Evolutionary conservation across 35 echinoderm and acorn worm genomes (phyloP).

Genomic region (Apostichopus japonicus): DNA sequence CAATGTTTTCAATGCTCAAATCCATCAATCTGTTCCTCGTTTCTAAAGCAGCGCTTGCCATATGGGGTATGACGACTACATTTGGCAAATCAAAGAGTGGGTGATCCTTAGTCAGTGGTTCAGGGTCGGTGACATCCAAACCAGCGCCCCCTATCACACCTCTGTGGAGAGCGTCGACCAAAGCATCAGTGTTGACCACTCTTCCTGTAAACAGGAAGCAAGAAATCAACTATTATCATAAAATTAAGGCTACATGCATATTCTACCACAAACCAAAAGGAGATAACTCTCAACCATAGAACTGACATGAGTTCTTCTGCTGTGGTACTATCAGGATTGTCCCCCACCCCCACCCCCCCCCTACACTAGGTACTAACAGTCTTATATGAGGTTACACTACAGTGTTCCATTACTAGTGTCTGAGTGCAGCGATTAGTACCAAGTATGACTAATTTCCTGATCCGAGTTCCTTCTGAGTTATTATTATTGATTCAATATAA

Average conservation of each 20-base stretch:
- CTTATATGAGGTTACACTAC: background rate
- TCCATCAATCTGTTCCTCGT: slow-evolving; percentile 49
- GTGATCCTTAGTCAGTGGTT: slow-evolving; percentile 71
- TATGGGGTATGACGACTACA: slow-evolving; percentile 64
- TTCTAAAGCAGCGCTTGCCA: background rate
- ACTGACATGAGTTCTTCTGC: too few relatives aligned
- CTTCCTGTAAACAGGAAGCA: slow-evolving; percentile 51
- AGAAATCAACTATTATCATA: slow-evolving; percentile 8
- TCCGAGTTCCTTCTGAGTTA: too few relatives aligned
- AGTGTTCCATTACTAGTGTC: background rate
- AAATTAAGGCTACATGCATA: background rate
- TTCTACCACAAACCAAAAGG: background rate
- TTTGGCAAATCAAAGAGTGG: slow-evolving; percentile 70
- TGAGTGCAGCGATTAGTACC: too few relatives aligned
- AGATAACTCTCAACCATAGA: too few relatives aligned
- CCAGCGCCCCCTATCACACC: slow-evolving; percentile 54
- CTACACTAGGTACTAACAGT: too few relatives aligned
- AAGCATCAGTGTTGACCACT: slow-evolving; percentile 62
- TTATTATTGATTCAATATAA: too few relatives aligned
- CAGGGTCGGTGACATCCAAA: slow-evolving; percentile 74
- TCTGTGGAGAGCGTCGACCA: slow-evolving; percentile 62
- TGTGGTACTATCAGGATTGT: too few relatives aligned
- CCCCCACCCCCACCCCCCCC: too few relatives aligned
- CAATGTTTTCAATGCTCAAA: slow-evolving; percentile 42
- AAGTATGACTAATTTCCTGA: too few relatives aligned